phyloP scores from a whole-genome alignment of 2,113 vertebrate species.

The Monarcha castaneiventris region DNA sequence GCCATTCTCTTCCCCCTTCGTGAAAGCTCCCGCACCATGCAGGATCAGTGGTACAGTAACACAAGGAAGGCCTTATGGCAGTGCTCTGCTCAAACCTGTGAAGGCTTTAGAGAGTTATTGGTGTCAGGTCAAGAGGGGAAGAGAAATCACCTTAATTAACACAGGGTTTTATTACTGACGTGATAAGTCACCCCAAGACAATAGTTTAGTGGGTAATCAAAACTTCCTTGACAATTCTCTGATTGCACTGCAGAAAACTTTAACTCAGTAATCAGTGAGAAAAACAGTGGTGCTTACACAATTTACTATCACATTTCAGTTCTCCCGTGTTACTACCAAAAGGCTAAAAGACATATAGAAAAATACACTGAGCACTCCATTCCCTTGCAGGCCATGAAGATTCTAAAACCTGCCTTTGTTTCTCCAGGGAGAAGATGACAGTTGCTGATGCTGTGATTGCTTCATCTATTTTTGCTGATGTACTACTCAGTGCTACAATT shows the following conservation, averaged over 20 bases:
- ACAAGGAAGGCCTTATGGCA: background rate
- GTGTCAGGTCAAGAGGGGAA: background rate
- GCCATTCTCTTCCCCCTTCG: background rate
- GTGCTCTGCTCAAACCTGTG: background rate
- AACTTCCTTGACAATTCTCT: background rate
- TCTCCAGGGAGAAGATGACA: background rate
- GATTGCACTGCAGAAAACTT: background rate
- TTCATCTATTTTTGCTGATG: conserved; percentile 53
- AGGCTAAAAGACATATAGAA: background rate
- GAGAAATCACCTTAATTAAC: background rate
- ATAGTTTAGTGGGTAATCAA: background rate
- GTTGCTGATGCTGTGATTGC: background rate
- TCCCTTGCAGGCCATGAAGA: background rate
- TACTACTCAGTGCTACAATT: conserved; percentile 33
- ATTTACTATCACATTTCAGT: background rate
- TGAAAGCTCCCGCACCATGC: background rate
- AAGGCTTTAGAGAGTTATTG: background rate
- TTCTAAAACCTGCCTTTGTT: conserved; percentile 7
- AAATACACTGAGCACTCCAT: background rate
- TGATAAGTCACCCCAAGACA: background rate
- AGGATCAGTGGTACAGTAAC: background rate
- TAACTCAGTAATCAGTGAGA: background rate
- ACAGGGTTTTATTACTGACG: background rate
- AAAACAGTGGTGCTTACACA: background rate
- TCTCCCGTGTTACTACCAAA: background rate